phyloP scores from a whole-genome alignment of 2,113 vertebrate species.

The Pteropus alecto region DNA sequence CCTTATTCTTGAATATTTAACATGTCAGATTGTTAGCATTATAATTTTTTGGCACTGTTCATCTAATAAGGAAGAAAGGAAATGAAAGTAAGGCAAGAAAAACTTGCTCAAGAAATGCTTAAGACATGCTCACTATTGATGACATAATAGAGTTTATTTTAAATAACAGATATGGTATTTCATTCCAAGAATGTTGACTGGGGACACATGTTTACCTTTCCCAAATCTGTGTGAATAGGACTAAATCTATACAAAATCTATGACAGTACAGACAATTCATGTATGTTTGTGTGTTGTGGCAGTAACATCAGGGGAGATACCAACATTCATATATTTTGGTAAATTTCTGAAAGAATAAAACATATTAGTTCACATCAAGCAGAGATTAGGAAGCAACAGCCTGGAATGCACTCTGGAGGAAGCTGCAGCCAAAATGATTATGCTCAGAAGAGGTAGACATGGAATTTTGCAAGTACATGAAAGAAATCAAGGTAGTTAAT shows the following conservation, averaged over 20 bases:
- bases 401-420: background rate
- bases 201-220: background rate
- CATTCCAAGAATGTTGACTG: background rate
- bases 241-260: background rate
- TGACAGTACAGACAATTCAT: background rate
- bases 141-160: background rate
- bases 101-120: background rate
- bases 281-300: background rate
- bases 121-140: background rate
- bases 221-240: background rate
- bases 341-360: background rate
- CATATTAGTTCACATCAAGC: background rate
- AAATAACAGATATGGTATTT: background rate
- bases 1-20: background rate
- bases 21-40: background rate
- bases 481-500: background rate
- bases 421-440: background rate
- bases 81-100: background rate
- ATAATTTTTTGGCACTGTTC: background rate
- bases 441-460: background rate
- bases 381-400: background rate
- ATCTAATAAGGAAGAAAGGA: background rate
- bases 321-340: background rate
- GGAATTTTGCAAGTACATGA: background rate
- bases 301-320: background rate